These are phyloP conservation scores for Oreochromis aureus DNA, from an alignment of 2,113 vertebrate genomes.

Conservation along the genomic window DNA sequence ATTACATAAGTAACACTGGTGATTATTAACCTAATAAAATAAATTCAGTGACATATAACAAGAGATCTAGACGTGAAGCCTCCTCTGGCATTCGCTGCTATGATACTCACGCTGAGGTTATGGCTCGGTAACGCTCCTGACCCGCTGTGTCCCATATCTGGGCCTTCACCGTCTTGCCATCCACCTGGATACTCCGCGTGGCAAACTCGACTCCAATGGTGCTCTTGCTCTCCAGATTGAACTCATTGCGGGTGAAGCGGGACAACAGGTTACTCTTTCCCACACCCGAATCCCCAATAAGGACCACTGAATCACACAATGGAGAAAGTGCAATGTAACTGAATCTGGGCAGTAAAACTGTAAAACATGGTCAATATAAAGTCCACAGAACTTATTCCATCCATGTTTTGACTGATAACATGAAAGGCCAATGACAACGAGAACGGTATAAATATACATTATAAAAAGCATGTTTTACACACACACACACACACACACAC, in stretches of 20 bases:
- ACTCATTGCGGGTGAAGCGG: slow-evolving; percentile 72
- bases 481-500: fast-evolving
- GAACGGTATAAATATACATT: neutral
- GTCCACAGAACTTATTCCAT: neutral
- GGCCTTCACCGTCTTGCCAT: slow-evolving; percentile 89
- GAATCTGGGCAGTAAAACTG: neutral
- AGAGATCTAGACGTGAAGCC: neutral
- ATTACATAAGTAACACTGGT: neutral
- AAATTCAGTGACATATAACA: fast-evolving
- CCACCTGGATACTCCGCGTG: slow-evolving; percentile 72
- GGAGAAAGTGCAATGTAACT: neutral
- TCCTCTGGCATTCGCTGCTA: neutral
- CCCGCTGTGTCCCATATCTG: slow-evolving; percentile 96
- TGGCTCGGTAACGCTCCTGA: slow-evolving; percentile 91
- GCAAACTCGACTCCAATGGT: slow-evolving; percentile 73
- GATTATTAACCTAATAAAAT: neutral
- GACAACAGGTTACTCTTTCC: slow-evolving; percentile 73
- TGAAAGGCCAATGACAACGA: neutral
- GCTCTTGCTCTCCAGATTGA: slow-evolving; percentile 74
- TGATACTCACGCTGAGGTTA: slow-evolving; percentile 88
- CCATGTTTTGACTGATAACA: neutral
- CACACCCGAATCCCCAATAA: slow-evolving; percentile 83
- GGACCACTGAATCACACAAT: slow-evolving; percentile 76
- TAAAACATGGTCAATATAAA: neutral
- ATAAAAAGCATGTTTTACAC: neutral